Evolutionary conservation across 2,888 invertebrate genomes (phyloP), one percentile per base, ranked within the genome.

Genomic region (Mimumesa dahlbomi): DNA sequence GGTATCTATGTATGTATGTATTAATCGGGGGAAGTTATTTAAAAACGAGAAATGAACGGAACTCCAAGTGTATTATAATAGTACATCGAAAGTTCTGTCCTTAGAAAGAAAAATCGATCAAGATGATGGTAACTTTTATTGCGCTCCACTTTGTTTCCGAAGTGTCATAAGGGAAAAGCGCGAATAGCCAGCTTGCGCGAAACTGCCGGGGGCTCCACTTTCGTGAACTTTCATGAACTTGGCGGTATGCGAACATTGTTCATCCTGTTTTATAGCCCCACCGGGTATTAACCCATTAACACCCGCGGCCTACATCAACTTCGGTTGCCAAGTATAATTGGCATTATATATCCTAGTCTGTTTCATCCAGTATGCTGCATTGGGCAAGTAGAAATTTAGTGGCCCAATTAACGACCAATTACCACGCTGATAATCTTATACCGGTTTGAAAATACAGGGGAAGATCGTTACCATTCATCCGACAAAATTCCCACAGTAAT

Each of bases 251-350:
- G 72, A 71, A 71, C 65, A 71, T 66, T 62, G 73, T 72, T 67
- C 72, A 54, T 62, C 66, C 66, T 31, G 58, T 53, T 58, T 57
- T 57, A 58, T 58, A 50, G 40, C 50, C 42, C 67, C 63, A 53
- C 46, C 52, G 67, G 56, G 67, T 73, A 72, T 72, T 73, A 73
- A 73, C 67, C 73, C 73, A 67, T 73, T 73, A 73, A 73, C 73
- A 67, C 56, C 50, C 29, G 38, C 50, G 57, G 63, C 59, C 73
- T 52, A 45, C 63, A 67, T 73, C 73, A 73, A 73, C 73, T 73
- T 63, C 36, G 73, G 63, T 73, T 59, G 73, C 73, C 67, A 59
- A 67, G 50, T 73, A 73, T 68, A 73, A 73, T 73, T 73, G 67
- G 73, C 61, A 57, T 50, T 62, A 62, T 73, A 72, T 66, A 66